phyloP scores from a whole-genome alignment of 2,797 vertebrate species.

The Sus cebifrons region DNA sequence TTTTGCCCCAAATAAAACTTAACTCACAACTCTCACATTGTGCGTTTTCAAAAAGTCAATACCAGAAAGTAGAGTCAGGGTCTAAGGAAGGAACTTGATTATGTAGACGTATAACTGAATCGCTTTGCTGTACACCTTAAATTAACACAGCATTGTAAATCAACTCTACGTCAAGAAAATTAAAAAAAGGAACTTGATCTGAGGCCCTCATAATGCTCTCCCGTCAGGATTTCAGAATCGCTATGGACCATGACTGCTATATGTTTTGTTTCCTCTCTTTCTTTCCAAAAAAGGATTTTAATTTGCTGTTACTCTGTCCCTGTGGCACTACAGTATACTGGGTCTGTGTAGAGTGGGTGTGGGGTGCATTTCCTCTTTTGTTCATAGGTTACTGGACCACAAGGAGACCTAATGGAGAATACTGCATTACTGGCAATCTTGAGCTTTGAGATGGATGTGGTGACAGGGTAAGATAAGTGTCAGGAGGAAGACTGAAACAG shows the following conservation, averaged over 20 bases:
- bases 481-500: background rate
- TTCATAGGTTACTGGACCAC: background rate
- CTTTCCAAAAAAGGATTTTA: background rate
- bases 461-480: background rate
- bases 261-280: background rate
- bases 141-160: no score
- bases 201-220: background rate
- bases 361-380: background rate
- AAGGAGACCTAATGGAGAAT: background rate
- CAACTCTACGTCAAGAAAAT: no score
- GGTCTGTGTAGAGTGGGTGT: background rate
- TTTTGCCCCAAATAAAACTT: no score
- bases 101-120: no score
- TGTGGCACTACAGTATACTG: background rate
- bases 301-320: background rate
- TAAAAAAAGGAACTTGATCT: background rate
- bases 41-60: no score
- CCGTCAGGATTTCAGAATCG: background rate
- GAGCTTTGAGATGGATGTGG: background rate
- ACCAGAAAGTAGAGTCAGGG: background rate
- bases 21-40: no score
- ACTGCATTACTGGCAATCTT: background rate
- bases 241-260: background rate
- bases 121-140: no score
- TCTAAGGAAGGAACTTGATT: background rate